Base-by-base conservation (phyloP, 2,797 vertebrate genomes). In the Hypotaenidia philippensis region DNA sequence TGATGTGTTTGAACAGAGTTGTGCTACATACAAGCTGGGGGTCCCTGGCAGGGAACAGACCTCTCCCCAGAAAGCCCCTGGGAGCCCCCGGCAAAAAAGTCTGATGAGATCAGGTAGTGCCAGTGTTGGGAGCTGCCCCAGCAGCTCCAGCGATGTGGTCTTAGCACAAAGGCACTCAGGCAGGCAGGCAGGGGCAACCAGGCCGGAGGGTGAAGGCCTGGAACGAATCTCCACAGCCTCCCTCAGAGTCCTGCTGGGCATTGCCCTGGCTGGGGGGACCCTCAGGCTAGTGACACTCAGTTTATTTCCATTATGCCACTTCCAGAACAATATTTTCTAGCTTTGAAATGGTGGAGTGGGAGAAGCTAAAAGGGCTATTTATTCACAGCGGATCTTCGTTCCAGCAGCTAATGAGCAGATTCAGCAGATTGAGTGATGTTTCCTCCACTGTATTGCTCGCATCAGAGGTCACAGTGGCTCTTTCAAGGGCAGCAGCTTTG, bases 391-490 rank as follows among this genome's bases (percentile, higher is more conserved):
- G 64, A 83, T 91, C 71, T 94, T 83, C 87, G 68, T 92, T 89
- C 49, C 61, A 89, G 65, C 64, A 94, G 75, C 60, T 94, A 84
- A 92, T 84, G 44, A 90, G 47, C 72, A 91, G 64, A 74, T 93
- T 85, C 78, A 87, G 81, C 61, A 92, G 81, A 47, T 64, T 77
- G 71, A 89, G 45, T 65, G 89, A 85, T 44, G 41, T 60, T 31
- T 65, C 70, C 20, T 88, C 56, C 45, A 74, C 56, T 57, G 57
- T 93, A 89, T 21, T 83, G 75, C 68, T 77, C 60, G 50, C 70
- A 77, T 15, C 22, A 36, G 44, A 85, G 75, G 68, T 91, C 90
- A 87, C 38, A 68, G 64, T 49, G 45, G 78, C 40, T 89, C 68
- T 87, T 89, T 71, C 75, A 82, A 94, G 81, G 81, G 36, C 75